Conservation (phyloP, 2,113 vertebrate genomes). For the Alectura lathami region DNA sequence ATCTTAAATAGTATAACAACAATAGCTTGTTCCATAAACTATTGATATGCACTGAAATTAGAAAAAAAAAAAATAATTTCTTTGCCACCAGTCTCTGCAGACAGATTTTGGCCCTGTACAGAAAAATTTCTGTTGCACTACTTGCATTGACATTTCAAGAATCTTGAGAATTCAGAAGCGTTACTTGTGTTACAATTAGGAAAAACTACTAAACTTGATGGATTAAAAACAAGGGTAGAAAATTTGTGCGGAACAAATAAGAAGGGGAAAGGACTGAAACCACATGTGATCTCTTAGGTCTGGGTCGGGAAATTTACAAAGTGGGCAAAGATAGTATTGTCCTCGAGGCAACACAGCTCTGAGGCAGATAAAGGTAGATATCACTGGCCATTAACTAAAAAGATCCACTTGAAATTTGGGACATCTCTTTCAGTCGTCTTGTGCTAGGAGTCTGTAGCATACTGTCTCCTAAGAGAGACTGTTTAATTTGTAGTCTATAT, state of each 20-base stretch:
- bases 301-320: background rate
- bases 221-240: background rate
- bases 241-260: background rate
- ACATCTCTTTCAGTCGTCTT: background rate
- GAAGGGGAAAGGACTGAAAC: background rate
- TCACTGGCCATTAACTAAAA: background rate
- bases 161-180: background rate
- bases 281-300: accelerated
- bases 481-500: background rate
- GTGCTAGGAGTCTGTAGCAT: background rate
- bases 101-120: background rate
- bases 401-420: background rate
- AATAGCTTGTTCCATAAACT: background rate
- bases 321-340: background rate
- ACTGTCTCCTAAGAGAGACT: background rate
- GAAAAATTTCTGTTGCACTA: background rate
- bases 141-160: background rate
- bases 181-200: background rate
- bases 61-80: background rate
- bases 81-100: background rate
- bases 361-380: background rate
- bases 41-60: background rate
- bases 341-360: background rate
- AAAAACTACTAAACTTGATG: background rate
- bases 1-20: background rate